Percentiles rank a stretch among this genome's conserved stretches.
Conservation (phyloP, 2,797 vertebrate species). For the Acrossocheilus wenchowensis region DNA sequence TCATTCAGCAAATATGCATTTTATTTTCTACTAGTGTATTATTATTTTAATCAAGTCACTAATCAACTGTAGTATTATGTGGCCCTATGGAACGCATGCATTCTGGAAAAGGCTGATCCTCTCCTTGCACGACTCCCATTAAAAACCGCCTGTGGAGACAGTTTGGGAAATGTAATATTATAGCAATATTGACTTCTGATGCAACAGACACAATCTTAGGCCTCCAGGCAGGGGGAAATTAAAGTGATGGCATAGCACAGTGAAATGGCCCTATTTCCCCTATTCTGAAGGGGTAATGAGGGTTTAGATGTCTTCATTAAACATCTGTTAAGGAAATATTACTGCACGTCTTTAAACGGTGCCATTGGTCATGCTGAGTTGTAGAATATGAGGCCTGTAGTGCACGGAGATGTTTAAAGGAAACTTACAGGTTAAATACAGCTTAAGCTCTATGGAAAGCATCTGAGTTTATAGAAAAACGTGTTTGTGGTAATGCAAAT, state of each 20-base stretch:
- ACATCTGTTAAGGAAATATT: conserved; percentile 85
- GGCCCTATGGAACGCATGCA: conserved; percentile 81
- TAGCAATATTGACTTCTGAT: conserved; percentile 84
- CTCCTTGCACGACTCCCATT: conserved; percentile 79
- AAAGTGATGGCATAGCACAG: conserved; percentile 71
- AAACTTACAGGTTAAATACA: not conserved
- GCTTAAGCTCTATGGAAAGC: not conserved
- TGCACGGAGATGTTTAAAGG: not conserved
- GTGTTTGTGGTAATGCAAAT: not conserved
- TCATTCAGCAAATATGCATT: conserved; percentile 78
- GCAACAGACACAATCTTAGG: conserved; percentile 83
- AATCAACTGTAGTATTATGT: conserved; percentile 74
- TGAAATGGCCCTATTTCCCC: conserved; percentile 71
- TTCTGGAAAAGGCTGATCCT: conserved; percentile 80
- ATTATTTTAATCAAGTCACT: conserved; percentile 81
- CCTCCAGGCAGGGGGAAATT: conserved; percentile 82
- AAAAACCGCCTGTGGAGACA: conserved; percentile 81
- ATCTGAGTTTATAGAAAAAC: not conserved
- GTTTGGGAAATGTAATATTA: conserved; percentile 81
- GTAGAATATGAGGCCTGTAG: not conserved
- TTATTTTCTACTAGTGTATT: conserved; percentile 67
- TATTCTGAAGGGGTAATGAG: conserved; percentile 82
- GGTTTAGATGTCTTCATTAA: conserved; percentile 86
- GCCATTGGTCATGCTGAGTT: conserved; percentile 80
- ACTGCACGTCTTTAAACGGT: conserved; percentile 79